Evolutionary conservation across 2,113 vertebrate genomes (phyloP), one percentile per base, ranked within the genome.

Genomic region (Catharus minimus): DNA sequence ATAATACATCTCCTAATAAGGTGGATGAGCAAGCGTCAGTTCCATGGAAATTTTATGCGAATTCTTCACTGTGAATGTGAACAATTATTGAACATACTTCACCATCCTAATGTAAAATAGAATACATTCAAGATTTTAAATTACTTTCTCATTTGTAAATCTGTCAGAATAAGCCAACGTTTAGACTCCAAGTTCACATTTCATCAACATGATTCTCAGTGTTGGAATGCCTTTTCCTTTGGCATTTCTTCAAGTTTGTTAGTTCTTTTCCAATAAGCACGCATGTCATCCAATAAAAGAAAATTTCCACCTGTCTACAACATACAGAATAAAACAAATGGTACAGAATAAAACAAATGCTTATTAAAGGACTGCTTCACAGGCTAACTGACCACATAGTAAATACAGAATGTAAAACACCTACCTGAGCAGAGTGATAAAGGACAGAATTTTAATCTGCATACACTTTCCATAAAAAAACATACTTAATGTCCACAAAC

Each of bases 161-260:
- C 81, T 93, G 82, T 93, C 75, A 91, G 87, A 95, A 94, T 57
- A 95, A 85, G 19, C n/a, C 91, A 94, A 82, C 66, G 57, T 93
- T 91, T 93, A 53, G 94, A 88, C 28, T 94, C 66, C 5, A 15
- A 82, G 23, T n/a, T 95, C 78, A 69, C 53, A 47, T 84, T 67
- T 85, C 72, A 91, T 11, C 58, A 84, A 68, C 23, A 27, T 5
- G 38, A 57, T 75, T 91, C 52, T 86, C 68, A 58, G 49, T 9
- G 15, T 43, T 88, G 53, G 27, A 88, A 86, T 57, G 52, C 10
- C 60, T 77, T 86, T 69, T 88, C 77, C 30, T 79, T 41, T 66
- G 79, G 61, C 24, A 78, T 33, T 52, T 84, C 43, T 43, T 65
- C 76, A 93, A 36, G 64, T 90, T 92, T 88, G 57, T 77, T 71